phyloP scores from a whole-genome alignment of 2,797 vertebrate genomes.

The Aphelocoma californica region DNA sequence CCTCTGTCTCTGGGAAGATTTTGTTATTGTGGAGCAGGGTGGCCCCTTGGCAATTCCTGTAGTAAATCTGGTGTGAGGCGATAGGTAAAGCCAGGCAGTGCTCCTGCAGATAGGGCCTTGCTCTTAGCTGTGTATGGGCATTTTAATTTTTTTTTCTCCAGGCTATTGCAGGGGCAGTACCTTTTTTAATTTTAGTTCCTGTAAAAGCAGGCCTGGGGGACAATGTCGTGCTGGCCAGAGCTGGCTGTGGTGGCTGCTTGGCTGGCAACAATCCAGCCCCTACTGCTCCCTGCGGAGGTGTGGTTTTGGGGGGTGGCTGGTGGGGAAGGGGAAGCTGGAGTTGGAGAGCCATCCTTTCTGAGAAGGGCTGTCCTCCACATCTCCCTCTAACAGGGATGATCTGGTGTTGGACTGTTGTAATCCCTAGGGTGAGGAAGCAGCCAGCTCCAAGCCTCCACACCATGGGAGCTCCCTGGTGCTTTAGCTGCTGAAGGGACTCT shows the following conservation, averaged over 20 bases:
- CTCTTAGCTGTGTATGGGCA: background rate
- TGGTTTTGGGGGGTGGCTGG: background rate
- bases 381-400: background rate
- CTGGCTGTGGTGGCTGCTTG: background rate
- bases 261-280: background rate
- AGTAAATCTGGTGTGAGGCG: background rate
- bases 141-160: background rate
- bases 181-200: background rate
- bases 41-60: background rate
- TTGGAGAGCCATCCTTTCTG: fast-evolving
- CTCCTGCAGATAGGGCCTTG: background rate
- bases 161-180: background rate
- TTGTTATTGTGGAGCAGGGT: background rate
- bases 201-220: background rate
- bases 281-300: background rate
- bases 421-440: background rate
- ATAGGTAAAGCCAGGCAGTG: background rate
- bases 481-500: background rate
- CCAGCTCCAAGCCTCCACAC: background rate
- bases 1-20: conserved; percentile 33
- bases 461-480: fast-evolving
- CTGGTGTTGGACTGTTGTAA: background rate
- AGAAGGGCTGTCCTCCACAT: background rate
- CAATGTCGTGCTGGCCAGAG: background rate
- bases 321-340: background rate